Evolutionary conservation across 2,113 vertebrate species (phyloP), one percentile per base, ranked within the genome.

Genomic region (Pao palembangensis): DNA sequence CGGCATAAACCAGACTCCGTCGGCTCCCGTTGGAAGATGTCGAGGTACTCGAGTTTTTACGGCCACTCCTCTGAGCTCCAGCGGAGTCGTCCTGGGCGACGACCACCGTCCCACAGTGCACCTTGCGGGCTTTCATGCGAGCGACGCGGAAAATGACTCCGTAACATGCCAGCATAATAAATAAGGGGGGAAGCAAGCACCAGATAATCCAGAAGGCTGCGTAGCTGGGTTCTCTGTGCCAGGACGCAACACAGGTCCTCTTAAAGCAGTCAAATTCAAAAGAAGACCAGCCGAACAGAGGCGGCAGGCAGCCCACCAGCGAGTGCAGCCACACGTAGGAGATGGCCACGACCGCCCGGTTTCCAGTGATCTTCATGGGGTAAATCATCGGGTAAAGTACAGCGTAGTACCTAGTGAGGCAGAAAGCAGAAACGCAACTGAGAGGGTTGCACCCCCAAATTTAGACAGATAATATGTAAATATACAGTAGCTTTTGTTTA

Each of bases 301-400:
- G 98, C 0, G 98, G 98, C 72, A 98, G 90, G 63, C 95, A 98
- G 80, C 95, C 96, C 0, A 94, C 76, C 48, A 98, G 89, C 3
- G 98, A 95, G 86, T 99, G 98, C 0, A 99, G 83, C 98, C 98
- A 99, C 73, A 99, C 90, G 0, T 99, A 99, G 55, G 88, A 89
- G 0, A 99, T 94, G 21, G 91, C 95, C 17, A 98, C 84, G 5
- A 93, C 92, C 0, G 95, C 96, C 16, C 98, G 91, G 88, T 96
- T 98, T 49, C 96, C 96, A 0, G 96, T 98, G 79, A 99, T 96
- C 93, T 99, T 99, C 95, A 94, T 96, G 0, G 96, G 98, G 82
- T 99, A 99, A 72, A 98, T 91, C 98, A 99, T 99, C 0, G 98
- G 98, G 81, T 99, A 99, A 19, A 99, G 88, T 13, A 99, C 98